Evolutionary conservation across 2,888 invertebrate genomes (phyloP), one percentile per base, ranked within the genome.

Genomic region (Anaspis maculata): DNA sequence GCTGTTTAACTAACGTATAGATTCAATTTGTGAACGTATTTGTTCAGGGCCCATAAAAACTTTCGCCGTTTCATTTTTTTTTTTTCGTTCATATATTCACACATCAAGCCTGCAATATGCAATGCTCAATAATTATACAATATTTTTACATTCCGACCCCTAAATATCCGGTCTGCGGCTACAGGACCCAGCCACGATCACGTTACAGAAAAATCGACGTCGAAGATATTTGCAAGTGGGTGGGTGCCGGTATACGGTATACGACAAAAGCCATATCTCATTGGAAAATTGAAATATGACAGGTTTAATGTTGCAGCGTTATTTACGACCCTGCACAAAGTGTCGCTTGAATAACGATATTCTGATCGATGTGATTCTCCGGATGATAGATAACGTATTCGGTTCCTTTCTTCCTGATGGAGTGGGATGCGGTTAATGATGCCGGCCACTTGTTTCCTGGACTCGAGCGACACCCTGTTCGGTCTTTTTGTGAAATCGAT

Each of bases 401-500:
- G 25, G 22, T 12, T 15, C n/a, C 23, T 11, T 7, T 25, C 9
- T 25, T 25, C 6, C 25, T 3, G 9, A 9, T 11, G 4, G 9
- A 2, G 3, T 19, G 19, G 19, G 5, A 9, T 6, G 9, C 13
- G 25, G 13, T 12, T 11, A 13, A 30, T 30, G 30, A 13, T 23
- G 11, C 15, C 10, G 25, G 16, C 28, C 29, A 21, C 33, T 29
- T 33, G 26, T 37, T 37, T 33, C 38, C 34, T 33, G 27, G 25
- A 31, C 9, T 31, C 31, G 19, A 12, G 42, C 42, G 42, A 44
- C 45, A 43, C 31, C 40, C 31, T 43, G 35, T 46, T 51, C 52
- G 54, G 52, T 39, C 45, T 46, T 42, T 53, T 48, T 54, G 52
- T 52, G 55, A 47, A 50, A 56, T 44, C 46, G 55, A 56, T 53